Percentiles rank a stretch among this genome's conserved stretches.
These are phyloP conservation scores for Columba livia DNA, from an alignment of 2,113 vertebrate species.

Conservation along the genomic window DNA sequence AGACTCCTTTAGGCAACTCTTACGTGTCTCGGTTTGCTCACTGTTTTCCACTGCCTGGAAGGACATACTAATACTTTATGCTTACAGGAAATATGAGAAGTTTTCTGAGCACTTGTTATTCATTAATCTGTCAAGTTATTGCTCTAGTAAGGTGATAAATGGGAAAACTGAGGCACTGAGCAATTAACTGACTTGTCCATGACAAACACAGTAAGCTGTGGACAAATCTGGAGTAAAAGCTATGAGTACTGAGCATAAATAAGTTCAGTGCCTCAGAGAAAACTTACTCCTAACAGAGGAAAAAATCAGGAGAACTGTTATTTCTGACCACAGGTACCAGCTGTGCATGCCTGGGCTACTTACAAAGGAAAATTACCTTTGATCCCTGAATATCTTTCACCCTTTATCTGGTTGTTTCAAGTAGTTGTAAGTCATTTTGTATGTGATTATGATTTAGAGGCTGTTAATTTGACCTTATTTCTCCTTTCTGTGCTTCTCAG, in stretches of 20 bases:
- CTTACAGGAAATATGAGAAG: conserved; percentile 32
- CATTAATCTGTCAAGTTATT: conserved; percentile 64
- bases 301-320: not conserved
- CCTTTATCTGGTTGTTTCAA: not conserved
- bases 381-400: not conserved
- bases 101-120: conserved; percentile 60
- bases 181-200: conserved; percentile 44
- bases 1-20: not conserved
- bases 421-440: conserved; percentile 3
- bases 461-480: not conserved
- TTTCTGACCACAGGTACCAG: not conserved
- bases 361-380: conserved; percentile 7
- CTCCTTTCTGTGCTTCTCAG: not conserved
- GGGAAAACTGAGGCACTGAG: conserved; percentile 56
- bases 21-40: not conserved
- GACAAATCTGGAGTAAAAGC: not conserved
- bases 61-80: not conserved
- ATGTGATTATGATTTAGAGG: not conserved
- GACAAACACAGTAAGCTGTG: conserved; percentile 39
- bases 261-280: not conserved
- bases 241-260: not conserved
- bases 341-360: not conserved
- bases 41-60: conserved; percentile 50
- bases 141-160: conserved; percentile 60
- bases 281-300: not conserved